These are phyloP conservation scores for Habropoda laboriosa DNA, from an alignment of 1,140 invertebrate species.

Conservation along the genomic window DNA sequence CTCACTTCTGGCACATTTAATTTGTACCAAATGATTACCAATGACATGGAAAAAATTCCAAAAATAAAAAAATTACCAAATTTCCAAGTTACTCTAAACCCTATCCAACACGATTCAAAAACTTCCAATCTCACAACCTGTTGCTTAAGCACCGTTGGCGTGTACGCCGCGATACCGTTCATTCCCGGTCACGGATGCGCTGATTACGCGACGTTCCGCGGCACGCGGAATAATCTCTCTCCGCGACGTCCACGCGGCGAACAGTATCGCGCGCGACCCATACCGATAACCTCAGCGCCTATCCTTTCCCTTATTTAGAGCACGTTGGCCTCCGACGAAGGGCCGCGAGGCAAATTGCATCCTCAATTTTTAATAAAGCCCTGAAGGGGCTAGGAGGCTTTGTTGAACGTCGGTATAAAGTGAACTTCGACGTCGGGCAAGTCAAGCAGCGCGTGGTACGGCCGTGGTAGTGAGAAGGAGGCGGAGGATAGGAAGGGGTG, in stretches of 20 bases:
- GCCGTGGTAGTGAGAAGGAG: conserved; percentile 38
- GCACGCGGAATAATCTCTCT: background rate
- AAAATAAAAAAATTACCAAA: background rate
- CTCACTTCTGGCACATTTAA: no score
- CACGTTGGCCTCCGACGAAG: conserved; percentile 64
- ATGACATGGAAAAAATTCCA: background rate
- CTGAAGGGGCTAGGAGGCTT: conserved; percentile 72
- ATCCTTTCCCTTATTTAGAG: conserved; percentile 76
- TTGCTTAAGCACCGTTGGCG: conserved; percentile 12
- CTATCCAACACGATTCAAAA: background rate
- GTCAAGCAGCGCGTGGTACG: conserved; percentile 66
- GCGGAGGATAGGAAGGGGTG: conserved; percentile 1
- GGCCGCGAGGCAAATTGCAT: conserved; percentile 76
- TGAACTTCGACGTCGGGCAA: conserved; percentile 74
- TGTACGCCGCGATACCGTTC: background rate
- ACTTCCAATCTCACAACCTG: conserved; percentile 32
- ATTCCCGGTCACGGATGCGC: background rate
- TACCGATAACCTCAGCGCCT: conserved; percentile 17
- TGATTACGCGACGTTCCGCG: background rate
- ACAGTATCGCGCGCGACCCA: no score
- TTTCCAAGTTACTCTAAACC: background rate
- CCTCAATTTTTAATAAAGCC: conserved; percentile 79
- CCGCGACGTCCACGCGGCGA: background rate
- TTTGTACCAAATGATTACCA: no score
- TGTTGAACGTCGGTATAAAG: conserved; percentile 77